These are phyloP conservation scores for Pseudomugil tenellus DNA, from an alignment of 2,797 vertebrate genomes.

Conservation along the genomic window DNA sequence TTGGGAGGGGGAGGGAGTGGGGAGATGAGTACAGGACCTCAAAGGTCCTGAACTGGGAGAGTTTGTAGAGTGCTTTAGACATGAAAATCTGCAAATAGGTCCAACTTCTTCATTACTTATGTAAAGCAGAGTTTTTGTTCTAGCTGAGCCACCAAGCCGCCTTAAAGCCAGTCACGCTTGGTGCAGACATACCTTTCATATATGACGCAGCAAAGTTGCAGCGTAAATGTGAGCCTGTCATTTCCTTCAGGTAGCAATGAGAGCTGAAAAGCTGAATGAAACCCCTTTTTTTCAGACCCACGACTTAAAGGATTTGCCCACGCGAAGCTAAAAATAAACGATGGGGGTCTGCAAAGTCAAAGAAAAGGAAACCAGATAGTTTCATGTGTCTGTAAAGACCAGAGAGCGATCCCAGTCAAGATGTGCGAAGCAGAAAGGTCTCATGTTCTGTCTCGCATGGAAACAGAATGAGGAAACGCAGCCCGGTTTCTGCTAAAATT, in stretches of 20 bases:
- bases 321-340: conserved; percentile 54
- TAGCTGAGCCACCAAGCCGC: not conserved
- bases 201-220: not conserved
- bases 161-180: not conserved
- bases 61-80: too few relatives aligned
- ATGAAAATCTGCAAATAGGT: not conserved
- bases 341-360: conserved; percentile 42
- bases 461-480: conserved; percentile 49
- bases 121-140: not conserved
- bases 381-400: conserved; percentile 29
- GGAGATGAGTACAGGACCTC: conserved; percentile 44
- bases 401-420: not conserved
- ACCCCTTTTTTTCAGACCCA: not conserved
- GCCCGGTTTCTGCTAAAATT: conserved; percentile 1
- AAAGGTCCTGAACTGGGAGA: conserved; percentile 16
- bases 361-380: conserved; percentile 31
- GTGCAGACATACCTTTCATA: not conserved
- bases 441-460: not conserved
- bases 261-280: conserved; percentile 39
- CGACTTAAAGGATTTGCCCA: conserved; percentile 22
- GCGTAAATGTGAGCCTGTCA: conserved; percentile 10
- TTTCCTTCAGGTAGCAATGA: conserved; percentile 18
- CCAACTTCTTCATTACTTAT: not conserved
- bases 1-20: conserved; percentile 59
- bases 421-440: conserved; percentile 2